Evolutionary conservation across 2,113 vertebrate genomes (phyloP).

Genomic region (Prionailurus viverrinus): DNA sequence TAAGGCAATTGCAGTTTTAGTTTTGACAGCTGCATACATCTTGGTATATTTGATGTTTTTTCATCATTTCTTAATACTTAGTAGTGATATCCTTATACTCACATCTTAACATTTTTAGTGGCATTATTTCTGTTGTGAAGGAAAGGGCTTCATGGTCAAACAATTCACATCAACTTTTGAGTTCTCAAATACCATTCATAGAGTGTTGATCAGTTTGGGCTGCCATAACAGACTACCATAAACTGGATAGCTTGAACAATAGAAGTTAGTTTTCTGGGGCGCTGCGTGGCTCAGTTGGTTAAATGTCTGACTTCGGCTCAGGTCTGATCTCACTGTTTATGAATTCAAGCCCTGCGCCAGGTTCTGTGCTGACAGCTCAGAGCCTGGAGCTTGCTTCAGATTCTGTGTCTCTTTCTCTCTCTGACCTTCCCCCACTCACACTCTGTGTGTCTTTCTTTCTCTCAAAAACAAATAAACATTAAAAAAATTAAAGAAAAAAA

Average conservation of each 20-base stretch:
- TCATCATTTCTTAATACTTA: background rate
- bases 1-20: background rate
- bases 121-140: background rate
- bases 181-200: background rate
- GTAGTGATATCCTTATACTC: background rate
- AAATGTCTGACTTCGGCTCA: no score
- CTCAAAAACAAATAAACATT: no score
- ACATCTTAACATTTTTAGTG: background rate
- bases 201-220: background rate
- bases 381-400: no score
- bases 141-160: background rate
- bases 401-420: no score
- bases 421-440: no score
- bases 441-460: no score
- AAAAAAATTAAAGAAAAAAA: no score
- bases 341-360: accelerated
- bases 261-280: background rate
- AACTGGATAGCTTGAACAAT: background rate
- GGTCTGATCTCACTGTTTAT: no score
- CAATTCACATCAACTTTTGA: background rate
- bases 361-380: no score
- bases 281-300: no score
- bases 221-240: background rate
- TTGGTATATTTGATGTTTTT: background rate
- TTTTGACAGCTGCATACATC: background rate